phyloP scores from a whole-genome alignment of 2,113 vertebrate species.

The Syngnathus scovelli region DNA sequence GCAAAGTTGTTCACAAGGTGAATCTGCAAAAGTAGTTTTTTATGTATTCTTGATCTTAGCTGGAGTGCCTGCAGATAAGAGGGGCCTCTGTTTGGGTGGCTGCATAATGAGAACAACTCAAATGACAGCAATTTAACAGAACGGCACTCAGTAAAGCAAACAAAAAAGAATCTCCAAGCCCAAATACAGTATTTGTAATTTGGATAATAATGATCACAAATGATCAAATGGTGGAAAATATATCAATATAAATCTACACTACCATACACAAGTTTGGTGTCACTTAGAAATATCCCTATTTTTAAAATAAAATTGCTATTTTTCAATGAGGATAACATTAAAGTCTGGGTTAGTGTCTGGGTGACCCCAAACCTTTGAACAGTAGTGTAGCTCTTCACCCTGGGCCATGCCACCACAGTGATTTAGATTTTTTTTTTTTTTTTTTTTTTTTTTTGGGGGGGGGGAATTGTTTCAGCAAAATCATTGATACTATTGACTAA shows the following conservation, averaged over 20 bases:
- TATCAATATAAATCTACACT: too few species aligned
- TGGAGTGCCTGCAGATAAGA: constrained; percentile 55
- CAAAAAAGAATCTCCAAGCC: not conserved
- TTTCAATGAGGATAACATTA: too few species aligned
- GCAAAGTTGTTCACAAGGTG: constrained; percentile 27
- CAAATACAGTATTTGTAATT: not conserved
- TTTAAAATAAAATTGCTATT: too few species aligned
- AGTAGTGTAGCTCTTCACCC: too few species aligned
- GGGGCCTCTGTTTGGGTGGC: constrained; percentile 59
- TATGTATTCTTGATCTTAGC: constrained; percentile 43
- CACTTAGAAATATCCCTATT: too few species aligned
- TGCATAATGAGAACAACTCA: constrained; percentile 69
- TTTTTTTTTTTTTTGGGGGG: too few species aligned
- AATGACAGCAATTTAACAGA: constrained; percentile 1
- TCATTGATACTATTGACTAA: too few species aligned
- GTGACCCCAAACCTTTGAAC: too few species aligned
- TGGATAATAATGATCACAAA: not conserved
- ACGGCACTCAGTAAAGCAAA: not conserved
- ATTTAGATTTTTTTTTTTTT: too few species aligned
- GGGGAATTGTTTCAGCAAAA: not conserved
- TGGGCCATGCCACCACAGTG: too few species aligned
- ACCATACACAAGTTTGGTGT: too few species aligned
- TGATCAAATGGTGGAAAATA: not conserved
- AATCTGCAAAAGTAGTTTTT: constrained; percentile 14
- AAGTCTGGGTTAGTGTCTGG: too few species aligned